Base-by-base conservation (phyloP, 2,797 vertebrate genomes). In the Spinibarbus caldwelli region DNA sequence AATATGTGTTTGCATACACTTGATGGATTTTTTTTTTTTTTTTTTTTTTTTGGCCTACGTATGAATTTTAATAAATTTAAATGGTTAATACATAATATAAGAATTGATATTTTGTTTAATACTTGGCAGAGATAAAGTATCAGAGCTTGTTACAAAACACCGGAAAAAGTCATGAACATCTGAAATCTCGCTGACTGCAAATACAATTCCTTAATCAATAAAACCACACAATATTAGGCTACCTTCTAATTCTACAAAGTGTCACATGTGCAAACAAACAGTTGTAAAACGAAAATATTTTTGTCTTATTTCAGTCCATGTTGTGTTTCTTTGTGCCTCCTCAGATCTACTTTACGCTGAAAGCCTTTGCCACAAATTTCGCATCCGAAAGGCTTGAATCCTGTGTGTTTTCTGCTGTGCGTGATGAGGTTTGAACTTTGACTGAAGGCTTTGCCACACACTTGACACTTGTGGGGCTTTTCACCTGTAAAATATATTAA, bases 401-500 rank as follows among this genome's bases (percentile, higher is more conserved):
- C 98, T 0, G 98, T 99, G 93, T 99, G 98, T 89, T 99, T 99
- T 82, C 98, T 94, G 92, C 98, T 99, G 94, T 99, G 98, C 1
- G 98, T 99, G 93, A 99, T 99, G 87, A 99, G 97, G 93, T 99
- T 99, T 91, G 98, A 99, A 93, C 98, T 99, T 95, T 99, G 98
- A 89, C 98, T 99, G 94, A 99, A 99, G 0, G 98, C 98, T 89
- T 99, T 99, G 19, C 98, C 98, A 31, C 98, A 99, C 91, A 99
- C 98, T 93, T 99, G 97, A 89, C 98, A 99, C 91, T 98, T 99
- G 93, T 99, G 98, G 62, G 98, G 98, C 91, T 99, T 99, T 93
- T 99, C 98, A 88, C 98, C 98, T 99, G 92, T 84, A 21, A 80
- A 76, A 76, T 1, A 47, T 6, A 62, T 45, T 9, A 34, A n/a